Conservation (phyloP, 2,888 invertebrate genomes). For the Spisula solida region DNA sequence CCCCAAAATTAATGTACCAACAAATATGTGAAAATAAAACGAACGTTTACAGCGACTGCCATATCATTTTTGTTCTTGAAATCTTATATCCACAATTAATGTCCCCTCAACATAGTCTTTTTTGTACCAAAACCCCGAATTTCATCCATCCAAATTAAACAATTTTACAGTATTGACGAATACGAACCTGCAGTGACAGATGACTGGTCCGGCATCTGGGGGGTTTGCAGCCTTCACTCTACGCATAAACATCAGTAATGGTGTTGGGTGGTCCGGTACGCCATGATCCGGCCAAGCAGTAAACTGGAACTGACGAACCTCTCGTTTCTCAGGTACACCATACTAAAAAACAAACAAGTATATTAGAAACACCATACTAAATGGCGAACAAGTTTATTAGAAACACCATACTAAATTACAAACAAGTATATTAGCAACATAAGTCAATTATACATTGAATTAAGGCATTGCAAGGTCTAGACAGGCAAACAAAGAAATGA, state of each 20-base stretch:
- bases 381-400: background rate
- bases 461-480: background rate
- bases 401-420: constrained; percentile 40
- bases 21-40: no score
- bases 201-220: constrained; percentile 96
- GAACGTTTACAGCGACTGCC: no score
- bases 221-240: constrained; percentile 93
- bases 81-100: no score
- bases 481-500: background rate
- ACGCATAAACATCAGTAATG: constrained; percentile 98
- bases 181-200: constrained; percentile 94
- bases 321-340: constrained; percentile 90
- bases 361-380: background rate
- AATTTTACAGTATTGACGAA: no score
- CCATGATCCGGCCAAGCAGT: constrained; percentile 99
- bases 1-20: no score
- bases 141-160: no score
- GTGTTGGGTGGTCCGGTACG: constrained; percentile 99
- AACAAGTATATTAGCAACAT: background rate
- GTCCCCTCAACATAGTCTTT: no score
- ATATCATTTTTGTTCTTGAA: no score
- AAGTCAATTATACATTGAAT: no score
- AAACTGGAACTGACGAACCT: constrained; percentile 98
- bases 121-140: no score
- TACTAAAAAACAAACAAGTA: constrained; percentile 77